These are phyloP conservation scores for Promerops cafer DNA, from an alignment of 2,113 vertebrate genomes.

Conservation along the genomic window DNA sequence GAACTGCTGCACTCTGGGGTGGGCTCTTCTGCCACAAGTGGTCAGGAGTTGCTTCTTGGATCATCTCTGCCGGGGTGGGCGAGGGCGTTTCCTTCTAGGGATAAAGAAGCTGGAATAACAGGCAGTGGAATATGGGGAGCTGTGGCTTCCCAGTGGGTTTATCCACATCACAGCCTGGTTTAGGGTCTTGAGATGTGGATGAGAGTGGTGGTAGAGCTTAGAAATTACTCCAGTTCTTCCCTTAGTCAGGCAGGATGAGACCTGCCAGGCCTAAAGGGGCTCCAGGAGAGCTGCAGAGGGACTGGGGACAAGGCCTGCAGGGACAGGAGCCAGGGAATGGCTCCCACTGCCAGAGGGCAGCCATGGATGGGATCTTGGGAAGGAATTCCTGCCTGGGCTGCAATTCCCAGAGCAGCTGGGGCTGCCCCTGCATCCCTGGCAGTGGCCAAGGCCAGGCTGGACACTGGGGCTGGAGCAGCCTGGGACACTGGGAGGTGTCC, in stretches of 20 bases:
- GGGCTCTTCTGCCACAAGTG: fast-evolving
- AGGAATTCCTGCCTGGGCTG: neutral
- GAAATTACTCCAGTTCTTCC: neutral
- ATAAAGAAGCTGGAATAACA: neutral
- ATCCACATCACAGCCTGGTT: fast-evolving
- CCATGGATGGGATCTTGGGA: neutral
- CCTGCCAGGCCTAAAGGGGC: fast-evolving
- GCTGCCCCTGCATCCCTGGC: neutral
- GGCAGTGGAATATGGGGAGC: fast-evolving
- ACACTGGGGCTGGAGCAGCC: fast-evolving
- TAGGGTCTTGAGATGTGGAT: neutral
- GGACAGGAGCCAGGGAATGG: neutral
- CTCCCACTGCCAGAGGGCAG: neutral
- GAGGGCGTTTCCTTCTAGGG: neutral
- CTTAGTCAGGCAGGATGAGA: neutral
- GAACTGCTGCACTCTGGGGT: neutral
- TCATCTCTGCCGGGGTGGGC: neutral
- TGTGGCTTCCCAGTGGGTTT: neutral
- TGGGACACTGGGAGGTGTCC: neutral
- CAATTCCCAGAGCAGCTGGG: neutral
- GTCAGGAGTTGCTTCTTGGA: neutral
- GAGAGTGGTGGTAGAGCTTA: neutral
- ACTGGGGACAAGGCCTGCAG: neutral
- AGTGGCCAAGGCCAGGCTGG: neutral
- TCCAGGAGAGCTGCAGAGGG: neutral